Percentiles rank a stretch among this genome's conserved stretches.
These are phyloP conservation scores for Philhelius pedissequus DNA, from an alignment of 2,888 invertebrate genomes.

Conservation along the genomic window DNA sequence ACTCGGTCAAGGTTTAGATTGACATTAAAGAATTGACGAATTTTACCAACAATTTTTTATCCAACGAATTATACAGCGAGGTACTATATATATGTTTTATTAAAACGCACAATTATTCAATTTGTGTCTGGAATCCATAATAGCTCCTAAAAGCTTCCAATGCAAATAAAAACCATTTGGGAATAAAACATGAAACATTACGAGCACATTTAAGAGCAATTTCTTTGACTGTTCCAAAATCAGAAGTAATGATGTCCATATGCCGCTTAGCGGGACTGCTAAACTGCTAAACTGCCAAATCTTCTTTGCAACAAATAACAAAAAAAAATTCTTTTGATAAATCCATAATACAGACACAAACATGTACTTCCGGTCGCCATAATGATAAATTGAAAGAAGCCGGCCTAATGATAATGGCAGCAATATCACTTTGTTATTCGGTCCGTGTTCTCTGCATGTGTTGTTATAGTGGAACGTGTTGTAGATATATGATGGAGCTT, in stretches of 20 bases:
- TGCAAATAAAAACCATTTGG: constrained; percentile 45
- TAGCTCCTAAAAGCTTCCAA: background rate
- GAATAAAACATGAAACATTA: constrained; percentile 39
- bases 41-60: too few relatives aligned
- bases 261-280: background rate
- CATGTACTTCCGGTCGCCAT: constrained; percentile 37
- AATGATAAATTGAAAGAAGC: constrained; percentile 59
- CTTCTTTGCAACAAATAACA: background rate
- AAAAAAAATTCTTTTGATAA: background rate
- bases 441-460: constrained; percentile 19
- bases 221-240: constrained; percentile 32
- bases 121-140: background rate
- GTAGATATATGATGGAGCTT: background rate
- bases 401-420: constrained; percentile 62
- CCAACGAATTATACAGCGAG: too few relatives aligned
- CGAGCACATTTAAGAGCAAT: constrained; percentile 38
- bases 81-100: too few relatives aligned
- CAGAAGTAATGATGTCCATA: constrained; percentile 19
- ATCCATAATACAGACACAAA: constrained; percentile 45
- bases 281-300: background rate
- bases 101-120: background rate
- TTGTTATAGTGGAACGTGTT: constrained; percentile 3
- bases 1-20: too few relatives aligned
- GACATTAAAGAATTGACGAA: too few relatives aligned
- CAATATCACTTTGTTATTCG: constrained; percentile 62